Evolutionary conservation across 2,113 vertebrate species (phyloP).

Genomic region (Gallinago jamesoni): DNA sequence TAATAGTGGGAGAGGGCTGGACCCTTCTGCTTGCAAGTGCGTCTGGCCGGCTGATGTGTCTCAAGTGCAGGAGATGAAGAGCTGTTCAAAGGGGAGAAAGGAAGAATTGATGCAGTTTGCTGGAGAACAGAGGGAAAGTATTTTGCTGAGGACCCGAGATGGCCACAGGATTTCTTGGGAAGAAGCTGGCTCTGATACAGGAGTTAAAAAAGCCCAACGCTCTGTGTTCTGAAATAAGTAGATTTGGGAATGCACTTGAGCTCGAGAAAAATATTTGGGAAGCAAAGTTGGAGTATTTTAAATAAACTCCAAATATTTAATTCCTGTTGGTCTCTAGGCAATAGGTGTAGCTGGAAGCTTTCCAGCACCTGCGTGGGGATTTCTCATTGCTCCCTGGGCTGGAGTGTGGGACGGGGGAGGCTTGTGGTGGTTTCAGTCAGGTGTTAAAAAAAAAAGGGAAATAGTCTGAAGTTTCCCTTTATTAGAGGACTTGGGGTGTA

Average conservation of each 20-base stretch:
- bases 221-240: neutral
- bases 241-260: neutral
- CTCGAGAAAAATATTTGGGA: neutral
- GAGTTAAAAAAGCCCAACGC: neutral
- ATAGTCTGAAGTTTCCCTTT: neutral
- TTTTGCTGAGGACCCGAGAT: neutral
- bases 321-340: neutral
- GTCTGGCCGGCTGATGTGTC: neutral
- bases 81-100: neutral
- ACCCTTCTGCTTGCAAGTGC: neutral
- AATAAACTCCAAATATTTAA: neutral
- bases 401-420: fast-evolving
- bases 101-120: neutral
- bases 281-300: neutral
- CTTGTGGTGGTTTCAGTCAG: neutral
- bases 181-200: neutral
- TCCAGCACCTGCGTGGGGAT: neutral
- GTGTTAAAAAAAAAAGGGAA: neutral
- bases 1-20: neutral
- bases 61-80: neutral
- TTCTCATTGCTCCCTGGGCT: neutral
- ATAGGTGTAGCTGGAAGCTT: neutral
- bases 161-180: neutral
- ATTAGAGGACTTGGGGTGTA: neutral
- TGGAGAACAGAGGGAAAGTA: neutral